Base-by-base conservation (phyloP, 2,888 invertebrate genomes). In the Coelopa pilipes region DNA sequence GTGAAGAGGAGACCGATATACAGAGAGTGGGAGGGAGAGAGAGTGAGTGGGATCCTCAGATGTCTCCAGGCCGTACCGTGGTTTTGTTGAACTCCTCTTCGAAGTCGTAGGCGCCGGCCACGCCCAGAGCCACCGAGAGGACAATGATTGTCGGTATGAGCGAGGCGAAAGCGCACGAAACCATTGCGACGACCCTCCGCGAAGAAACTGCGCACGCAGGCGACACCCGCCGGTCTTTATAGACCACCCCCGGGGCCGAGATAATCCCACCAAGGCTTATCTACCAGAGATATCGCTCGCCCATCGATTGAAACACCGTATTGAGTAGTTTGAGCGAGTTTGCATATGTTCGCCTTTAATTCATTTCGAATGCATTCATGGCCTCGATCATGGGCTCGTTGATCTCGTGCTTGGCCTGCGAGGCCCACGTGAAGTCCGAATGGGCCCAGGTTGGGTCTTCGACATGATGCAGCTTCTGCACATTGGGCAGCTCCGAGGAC, bases 341-440 rank as follows among this genome's bases (percentile, higher is more conserved):
- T 7, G 34, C 34, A 34, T 34, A 34, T 34, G 34, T 34, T 34
- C 34, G 7, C 34, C 34, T 34, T 34, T 34, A 34, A 4, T 34
- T 34, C 34, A 34, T 34, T 34, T 60, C 60, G 24, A 24, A 60
- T 60, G 19, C 24, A 10, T 60, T 15, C 12, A 19, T 24, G 4
- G 34, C 34, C 13, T 10, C 60, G 4, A 60, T 7, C 15, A 60
- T 60, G 7, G 21, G 60, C 15, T 60, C 24, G 34, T 60, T 60
- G n/a, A 65, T 65, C 13, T 24, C 69, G 5, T 69, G 65, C 49
- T 69, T 75, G 3, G 79, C 75, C 10, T 74, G 68, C 0, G 74
- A 13, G 2, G 77, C 77, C 70, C 74, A 77, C 1, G 76, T 1
- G 72, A 76, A 82, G 60, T 82, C 81, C 15, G 72, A 46, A 63